Conservation (phyloP, 1,140 invertebrate genomes). For the Platyura marginata region DNA sequence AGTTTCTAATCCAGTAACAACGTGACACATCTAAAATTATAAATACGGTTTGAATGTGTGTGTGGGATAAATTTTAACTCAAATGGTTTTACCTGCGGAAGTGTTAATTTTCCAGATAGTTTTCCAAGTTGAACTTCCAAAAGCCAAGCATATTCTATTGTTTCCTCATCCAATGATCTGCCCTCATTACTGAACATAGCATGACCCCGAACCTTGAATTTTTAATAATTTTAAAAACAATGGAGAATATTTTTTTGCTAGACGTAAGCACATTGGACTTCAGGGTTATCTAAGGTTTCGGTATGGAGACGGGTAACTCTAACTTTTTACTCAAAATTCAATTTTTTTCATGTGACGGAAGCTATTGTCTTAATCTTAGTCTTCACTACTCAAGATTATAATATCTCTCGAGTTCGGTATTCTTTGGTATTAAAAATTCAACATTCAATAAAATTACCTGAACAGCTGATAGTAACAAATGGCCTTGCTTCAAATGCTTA, state of each 20-base stretch:
- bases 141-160: slow-evolving; percentile 91
- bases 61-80: slow-evolving; percentile 7
- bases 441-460: slow-evolving; percentile 34
- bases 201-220: slow-evolving; percentile 61
- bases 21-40: slow-evolving; percentile 65
- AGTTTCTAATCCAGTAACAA: slow-evolving; percentile 75
- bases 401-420: too few relatives aligned
- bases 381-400: too few relatives aligned
- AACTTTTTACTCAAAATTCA: too few relatives aligned
- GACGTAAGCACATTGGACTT: too few relatives aligned
- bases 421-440: too few relatives aligned
- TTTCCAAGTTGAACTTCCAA: slow-evolving; percentile 69
- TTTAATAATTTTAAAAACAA: too few relatives aligned
- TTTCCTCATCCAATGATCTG: slow-evolving; percentile 76
- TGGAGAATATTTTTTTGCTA: too few relatives aligned
- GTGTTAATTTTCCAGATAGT: slow-evolving; percentile 56
- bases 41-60: not conserved
- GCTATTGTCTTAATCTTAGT: too few relatives aligned
- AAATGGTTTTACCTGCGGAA: too few relatives aligned
- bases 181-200: slow-evolving; percentile 94
- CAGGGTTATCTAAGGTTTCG: too few relatives aligned
- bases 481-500: slow-evolving; percentile 69
- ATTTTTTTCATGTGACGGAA: too few relatives aligned
- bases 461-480: slow-evolving; percentile 73
- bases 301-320: too few relatives aligned